phyloP scores from a whole-genome alignment of 1,140 invertebrate genomes.

The Tetragonula clypearis region DNA sequence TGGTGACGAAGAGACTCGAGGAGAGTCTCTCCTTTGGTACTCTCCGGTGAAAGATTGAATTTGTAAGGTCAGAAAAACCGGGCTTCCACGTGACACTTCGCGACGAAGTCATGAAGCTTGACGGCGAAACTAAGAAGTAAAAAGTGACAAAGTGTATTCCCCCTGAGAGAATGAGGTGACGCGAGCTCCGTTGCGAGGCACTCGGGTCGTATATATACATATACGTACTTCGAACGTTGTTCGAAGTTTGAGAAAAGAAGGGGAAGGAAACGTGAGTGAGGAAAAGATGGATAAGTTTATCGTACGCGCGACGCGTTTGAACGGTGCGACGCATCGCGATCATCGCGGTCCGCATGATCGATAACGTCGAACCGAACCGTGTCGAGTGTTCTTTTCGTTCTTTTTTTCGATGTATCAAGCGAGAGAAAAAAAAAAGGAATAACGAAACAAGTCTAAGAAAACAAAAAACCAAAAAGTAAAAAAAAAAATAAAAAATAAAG shows the following conservation, averaged over 20 bases:
- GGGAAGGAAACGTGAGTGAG: neutral
- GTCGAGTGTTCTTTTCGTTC: neutral
- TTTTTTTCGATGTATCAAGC: conserved; percentile 55
- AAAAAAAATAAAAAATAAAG: conserved; percentile 21
- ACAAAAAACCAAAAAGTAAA: neutral
- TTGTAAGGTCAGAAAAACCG: conserved; percentile 57
- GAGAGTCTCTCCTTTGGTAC: neutral
- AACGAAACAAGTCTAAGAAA: conserved; percentile 19
- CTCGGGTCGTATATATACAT: conserved; percentile 22
- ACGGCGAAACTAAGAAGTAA: conserved; percentile 42
- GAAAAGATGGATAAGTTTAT: neutral
- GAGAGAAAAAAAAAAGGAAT: neutral
- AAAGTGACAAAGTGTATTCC: conserved; percentile 57
- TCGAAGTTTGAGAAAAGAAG: neutral
- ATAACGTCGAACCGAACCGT: conserved; percentile 28
- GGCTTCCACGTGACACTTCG: conserved; percentile 64
- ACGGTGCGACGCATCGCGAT: neutral
- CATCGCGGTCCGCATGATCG: neutral
- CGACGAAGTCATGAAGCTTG: conserved; percentile 57
- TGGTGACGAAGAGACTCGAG: neutral
- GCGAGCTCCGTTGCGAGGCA: conserved; percentile 42
- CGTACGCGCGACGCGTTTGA: conserved; percentile 8
- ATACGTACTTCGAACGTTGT: neutral
- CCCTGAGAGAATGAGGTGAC: conserved; percentile 45
- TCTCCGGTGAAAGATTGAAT: conserved; percentile 58